Percentiles rank a stretch among this genome's conserved stretches.
phyloP scores from a whole-genome alignment of 37 sponge, comb jelly and placozoan genomes.

The Oopsacas minuta region DNA sequence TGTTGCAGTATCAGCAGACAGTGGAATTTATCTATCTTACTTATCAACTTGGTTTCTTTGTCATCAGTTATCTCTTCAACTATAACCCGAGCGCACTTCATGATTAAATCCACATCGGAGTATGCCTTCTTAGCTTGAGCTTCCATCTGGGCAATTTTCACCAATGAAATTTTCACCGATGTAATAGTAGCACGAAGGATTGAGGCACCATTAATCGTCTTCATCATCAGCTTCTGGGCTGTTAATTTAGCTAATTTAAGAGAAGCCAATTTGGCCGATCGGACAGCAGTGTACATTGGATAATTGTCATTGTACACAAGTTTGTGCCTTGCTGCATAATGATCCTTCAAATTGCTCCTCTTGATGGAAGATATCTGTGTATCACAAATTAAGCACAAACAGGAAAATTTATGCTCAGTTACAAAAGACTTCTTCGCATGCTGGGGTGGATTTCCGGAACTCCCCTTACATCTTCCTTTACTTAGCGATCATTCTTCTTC shows the following conservation, averaged over 20 bases:
- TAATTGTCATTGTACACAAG: not conserved
- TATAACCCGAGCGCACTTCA: not conserved
- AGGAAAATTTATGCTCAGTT: not conserved
- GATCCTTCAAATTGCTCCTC: not conserved
- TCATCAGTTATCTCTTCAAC: not conserved
- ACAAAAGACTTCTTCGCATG: not conserved
- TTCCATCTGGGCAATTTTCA: not conserved
- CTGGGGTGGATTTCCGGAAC: not conserved
- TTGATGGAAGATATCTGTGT: not conserved
- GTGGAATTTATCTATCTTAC: not conserved
- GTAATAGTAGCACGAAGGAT: not conserved
- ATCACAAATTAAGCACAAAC: not conserved
- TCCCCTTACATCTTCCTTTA: not conserved
- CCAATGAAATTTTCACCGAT: not conserved
- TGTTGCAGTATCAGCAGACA: not conserved
- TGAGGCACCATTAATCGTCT: not conserved
- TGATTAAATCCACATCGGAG: not conserved
- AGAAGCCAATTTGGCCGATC: not conserved
- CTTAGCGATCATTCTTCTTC: not conserved
- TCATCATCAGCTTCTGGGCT: not conserved
- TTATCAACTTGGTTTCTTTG: not conserved
- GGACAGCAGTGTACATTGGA: not conserved
- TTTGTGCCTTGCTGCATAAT: not conserved
- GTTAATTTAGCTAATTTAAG: not conserved
- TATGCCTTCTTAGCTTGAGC: not conserved